Conservation (phyloP, 2,888 invertebrate species). For the Cataglyphis rosenhaueri region DNA sequence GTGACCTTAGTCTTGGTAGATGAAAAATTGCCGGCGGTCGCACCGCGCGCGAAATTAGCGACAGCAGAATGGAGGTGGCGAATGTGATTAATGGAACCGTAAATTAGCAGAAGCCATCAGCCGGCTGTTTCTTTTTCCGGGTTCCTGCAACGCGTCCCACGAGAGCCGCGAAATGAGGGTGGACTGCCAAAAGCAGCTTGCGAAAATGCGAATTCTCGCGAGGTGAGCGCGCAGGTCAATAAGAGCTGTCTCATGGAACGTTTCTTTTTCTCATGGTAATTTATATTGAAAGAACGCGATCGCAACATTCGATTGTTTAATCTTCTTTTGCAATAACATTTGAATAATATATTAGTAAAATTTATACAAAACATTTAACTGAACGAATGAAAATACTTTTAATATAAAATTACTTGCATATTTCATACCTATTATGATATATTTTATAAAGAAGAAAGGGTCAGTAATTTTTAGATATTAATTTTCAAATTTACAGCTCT, state of each 20-base stretch:
- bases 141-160: constrained; percentile 61
- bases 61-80: constrained; percentile 65
- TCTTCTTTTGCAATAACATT: background rate
- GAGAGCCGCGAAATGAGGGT: constrained; percentile 46
- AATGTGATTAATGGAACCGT: constrained; percentile 74
- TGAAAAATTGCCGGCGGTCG: constrained; percentile 68
- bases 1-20: constrained; percentile 49
- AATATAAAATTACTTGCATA: background rate
- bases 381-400: background rate
- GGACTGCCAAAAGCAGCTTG: constrained; percentile 56
- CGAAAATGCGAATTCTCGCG: constrained; percentile 53
- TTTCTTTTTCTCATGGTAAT: constrained; percentile 1
- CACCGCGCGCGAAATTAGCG: constrained; percentile 68
- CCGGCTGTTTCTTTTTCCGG: constrained; percentile 65
- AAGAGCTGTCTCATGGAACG: constrained; percentile 6
- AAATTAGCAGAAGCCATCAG: constrained; percentile 71
- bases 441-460: background rate
- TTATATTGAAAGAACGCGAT: background rate
- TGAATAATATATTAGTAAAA: background rate
- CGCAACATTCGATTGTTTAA: background rate
- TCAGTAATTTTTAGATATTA: background rate
- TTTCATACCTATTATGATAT: background rate
- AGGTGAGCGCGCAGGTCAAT: constrained; percentile 43
- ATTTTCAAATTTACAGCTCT: background rate
- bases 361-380: background rate